These are phyloP conservation scores for Pocillopora grandis DNA, from an alignment of 92 coral and sea anemone species.

Conservation along the genomic window DNA sequence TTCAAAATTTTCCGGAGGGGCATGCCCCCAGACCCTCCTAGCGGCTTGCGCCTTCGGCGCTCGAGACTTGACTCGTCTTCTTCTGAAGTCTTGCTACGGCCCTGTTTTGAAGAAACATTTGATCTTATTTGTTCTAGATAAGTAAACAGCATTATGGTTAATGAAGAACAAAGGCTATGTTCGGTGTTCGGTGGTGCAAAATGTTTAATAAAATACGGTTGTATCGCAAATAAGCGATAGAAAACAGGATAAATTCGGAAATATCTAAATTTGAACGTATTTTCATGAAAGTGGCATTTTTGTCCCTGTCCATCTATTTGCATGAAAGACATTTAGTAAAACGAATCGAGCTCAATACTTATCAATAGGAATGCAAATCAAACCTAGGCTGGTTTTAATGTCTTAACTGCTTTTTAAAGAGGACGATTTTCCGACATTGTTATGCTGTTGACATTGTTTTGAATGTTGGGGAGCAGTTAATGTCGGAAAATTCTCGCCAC, in stretches of 20 bases:
- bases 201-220: neutral
- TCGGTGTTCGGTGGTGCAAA: too few species aligned
- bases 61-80: too few species aligned
- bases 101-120: too few species aligned
- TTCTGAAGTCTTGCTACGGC: too few species aligned
- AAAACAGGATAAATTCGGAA: neutral
- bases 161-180: too few species aligned
- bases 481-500: neutral
- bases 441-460: neutral
- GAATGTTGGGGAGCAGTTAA: neutral
- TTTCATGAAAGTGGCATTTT: neutral
- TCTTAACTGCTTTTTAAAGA: neutral
- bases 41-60: too few species aligned
- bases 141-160: too few species aligned
- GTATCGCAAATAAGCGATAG: neutral
- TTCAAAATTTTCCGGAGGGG: too few species aligned
- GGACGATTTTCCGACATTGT: too few species aligned
- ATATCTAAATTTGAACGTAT: neutral
- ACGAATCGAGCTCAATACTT: neutral
- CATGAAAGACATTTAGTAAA: neutral
- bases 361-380: neutral
- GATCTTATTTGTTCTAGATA: too few species aligned
- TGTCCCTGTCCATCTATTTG: neutral
- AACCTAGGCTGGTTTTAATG: neutral
- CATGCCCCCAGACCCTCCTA: too few species aligned